These are phyloP conservation scores for Apamea crenata DNA, from an alignment of 2,888 invertebrate species.

Conservation along the genomic window DNA sequence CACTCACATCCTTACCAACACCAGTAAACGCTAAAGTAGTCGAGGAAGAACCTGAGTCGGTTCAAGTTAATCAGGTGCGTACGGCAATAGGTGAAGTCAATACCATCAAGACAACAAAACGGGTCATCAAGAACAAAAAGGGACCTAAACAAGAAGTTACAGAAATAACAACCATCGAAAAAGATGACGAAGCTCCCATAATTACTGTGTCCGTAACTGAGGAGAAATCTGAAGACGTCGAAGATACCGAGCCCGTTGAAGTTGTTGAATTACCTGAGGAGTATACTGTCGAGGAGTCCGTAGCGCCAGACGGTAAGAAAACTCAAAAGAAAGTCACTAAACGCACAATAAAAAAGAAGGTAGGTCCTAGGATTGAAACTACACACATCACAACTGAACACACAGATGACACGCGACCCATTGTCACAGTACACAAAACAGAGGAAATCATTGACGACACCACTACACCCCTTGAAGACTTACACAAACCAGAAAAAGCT, in stretches of 20 bases:
- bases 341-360: background rate
- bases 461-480: background rate
- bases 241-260: background rate
- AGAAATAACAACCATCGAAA: too few relatives aligned
- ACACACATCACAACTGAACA: background rate
- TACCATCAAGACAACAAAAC: constrained; percentile 70
- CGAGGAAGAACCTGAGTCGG: too few relatives aligned
- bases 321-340: background rate
- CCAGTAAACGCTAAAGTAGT: background rate
- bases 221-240: too few relatives aligned
- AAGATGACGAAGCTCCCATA: too few relatives aligned
- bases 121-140: constrained; percentile 63
- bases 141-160: too few relatives aligned
- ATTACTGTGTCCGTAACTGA: too few relatives aligned
- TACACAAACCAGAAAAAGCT: background rate
- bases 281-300: background rate
- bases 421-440: background rate
- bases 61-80: too few relatives aligned
- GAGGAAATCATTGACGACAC: background rate
- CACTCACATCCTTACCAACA: background rate
- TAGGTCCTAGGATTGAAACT: background rate
- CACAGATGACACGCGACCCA: background rate
- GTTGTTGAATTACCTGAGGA: background rate
- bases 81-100: constrained; percentile 33
- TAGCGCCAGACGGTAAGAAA: background rate